A percentile compares a stretch with the other conserved stretches of the same genome.
phyloP scores from a whole-genome alignment of 2,888 invertebrate genomes.

The Nyleta sp. region DNA sequence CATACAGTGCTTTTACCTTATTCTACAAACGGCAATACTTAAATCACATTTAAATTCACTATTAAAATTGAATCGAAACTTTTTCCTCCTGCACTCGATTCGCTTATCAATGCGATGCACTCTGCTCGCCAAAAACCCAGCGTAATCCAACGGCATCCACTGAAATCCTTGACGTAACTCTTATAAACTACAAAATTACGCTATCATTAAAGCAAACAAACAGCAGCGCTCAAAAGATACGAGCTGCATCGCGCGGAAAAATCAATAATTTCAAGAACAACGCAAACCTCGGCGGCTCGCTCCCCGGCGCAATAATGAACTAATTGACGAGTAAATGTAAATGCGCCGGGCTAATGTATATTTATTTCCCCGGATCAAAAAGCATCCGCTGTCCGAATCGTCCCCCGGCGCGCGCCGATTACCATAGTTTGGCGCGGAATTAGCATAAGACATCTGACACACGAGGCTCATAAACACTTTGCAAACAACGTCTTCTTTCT shows the following conservation, averaged over 20 bases:
- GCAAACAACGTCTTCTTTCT: constrained; percentile 59
- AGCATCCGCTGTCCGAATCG: constrained; percentile 33
- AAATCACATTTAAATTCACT: too few species aligned
- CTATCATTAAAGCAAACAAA: constrained; percentile 17
- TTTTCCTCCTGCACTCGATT: too few species aligned
- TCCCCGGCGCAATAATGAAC: constrained; percentile 40
- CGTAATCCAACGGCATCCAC: not conserved
- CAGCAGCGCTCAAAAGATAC: not conserved
- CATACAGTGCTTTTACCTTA: too few species aligned
- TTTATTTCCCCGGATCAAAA: constrained; percentile 55
- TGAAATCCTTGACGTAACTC: not conserved
- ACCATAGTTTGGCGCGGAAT: constrained; percentile 51
- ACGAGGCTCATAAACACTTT: constrained; percentile 60
- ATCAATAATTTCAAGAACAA: constrained; percentile 45
- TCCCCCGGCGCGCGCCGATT: constrained; percentile 33
- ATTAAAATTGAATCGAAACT: too few species aligned
- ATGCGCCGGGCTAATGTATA: constrained; percentile 48
- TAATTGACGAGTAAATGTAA: constrained; percentile 53
- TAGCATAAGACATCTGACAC: constrained; percentile 59
- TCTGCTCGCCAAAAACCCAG: too few species aligned
- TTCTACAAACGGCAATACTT: too few species aligned
- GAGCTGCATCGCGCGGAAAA: constrained; percentile 6
- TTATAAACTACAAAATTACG: constrained; percentile 1
- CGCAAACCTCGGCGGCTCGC: constrained; percentile 2
- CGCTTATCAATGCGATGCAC: too few species aligned